phyloP scores from a whole-genome alignment of 2,113 vertebrate genomes.

The Coturnix japonica region DNA sequence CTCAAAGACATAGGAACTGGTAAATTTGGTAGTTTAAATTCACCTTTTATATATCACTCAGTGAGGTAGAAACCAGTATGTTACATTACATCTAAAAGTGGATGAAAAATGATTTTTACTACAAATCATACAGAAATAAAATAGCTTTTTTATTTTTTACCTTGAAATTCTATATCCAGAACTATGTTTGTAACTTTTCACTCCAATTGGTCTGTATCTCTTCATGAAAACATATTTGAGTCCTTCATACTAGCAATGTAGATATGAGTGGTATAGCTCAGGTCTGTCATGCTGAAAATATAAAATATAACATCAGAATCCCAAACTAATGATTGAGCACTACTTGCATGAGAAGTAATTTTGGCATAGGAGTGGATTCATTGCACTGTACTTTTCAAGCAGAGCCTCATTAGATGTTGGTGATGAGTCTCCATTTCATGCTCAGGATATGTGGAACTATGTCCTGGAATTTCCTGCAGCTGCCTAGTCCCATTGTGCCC shows the following conservation, averaged over 20 bases:
- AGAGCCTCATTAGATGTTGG: rapidly evolving
- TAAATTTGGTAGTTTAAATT: not conserved
- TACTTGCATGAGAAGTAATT: not conserved
- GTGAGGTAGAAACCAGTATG: not conserved
- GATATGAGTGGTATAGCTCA: not conserved
- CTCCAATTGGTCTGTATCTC: not conserved
- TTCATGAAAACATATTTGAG: not conserved
- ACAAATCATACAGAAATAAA: not conserved
- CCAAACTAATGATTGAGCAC: not conserved
- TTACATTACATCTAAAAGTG: not conserved
- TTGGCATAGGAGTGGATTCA: not conserved
- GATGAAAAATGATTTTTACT: not conserved
- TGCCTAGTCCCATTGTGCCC: not conserved
- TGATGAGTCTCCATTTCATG: not conserved
- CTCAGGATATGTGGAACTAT: not conserved
- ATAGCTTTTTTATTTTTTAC: not conserved
- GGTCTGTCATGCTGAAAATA: not conserved
- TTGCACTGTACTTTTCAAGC: not conserved
- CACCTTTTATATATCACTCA: rapidly evolving
- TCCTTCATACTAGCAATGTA: rapidly evolving
- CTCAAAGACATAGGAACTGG: not conserved
- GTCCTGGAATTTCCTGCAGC: not conserved
- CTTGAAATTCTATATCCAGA: not conserved
- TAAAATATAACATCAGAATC: not conserved
- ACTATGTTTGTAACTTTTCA: not conserved